Evolutionary conservation across 2,797 vertebrate species (phyloP), one percentile per base, ranked within the genome.

Genomic region (Macroramphosus scolopax): DNA sequence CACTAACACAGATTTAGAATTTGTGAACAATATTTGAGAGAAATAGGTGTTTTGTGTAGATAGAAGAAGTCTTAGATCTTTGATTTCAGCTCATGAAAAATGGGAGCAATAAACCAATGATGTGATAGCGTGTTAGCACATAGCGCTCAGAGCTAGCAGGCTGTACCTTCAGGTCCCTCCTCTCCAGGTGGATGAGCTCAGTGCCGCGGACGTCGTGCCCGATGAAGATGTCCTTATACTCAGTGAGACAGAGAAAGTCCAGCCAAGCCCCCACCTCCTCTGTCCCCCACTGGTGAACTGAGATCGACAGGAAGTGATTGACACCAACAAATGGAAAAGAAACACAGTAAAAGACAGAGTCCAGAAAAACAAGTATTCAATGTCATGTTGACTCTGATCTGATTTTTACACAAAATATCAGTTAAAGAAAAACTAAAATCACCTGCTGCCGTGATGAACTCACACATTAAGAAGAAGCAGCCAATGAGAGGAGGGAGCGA

Each of bases 141-240:
- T 35, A 51, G 36, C 17, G 0, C 0, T 17, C 7, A 22, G 39
- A 37, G 36, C 17, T 8, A 1, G 25, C 13, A 14, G 1, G 20
- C 1, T 0, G 50, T 93, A 98, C 96, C 95, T 98, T 98, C 75
- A 98, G 93, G 91, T 98, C 96, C 78, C 95, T 91, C 81, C 96
- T 92, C 89, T 98, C 96, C 83, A 98, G 93, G 69, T 95, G 93
- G 74, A 97, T 89, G 68, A 98, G 93, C 88, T 98, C 96, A 3
- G 95, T 91, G 55, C 96, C 96, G 32, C 93, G 92, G 85, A 98
- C 89, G 52, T 98, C 96, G 14, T 98, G 95, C 17, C 94, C 87
- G n/a, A 83, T 94, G 80, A 98, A 98, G 88, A 93, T 95, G 86
- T 98, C 96, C 78, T 95, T 95, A 83, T 98, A 98, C 85, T 98